Base-by-base conservation (phyloP, 2,888 invertebrate genomes). In the Eilema griseolum region DNA sequence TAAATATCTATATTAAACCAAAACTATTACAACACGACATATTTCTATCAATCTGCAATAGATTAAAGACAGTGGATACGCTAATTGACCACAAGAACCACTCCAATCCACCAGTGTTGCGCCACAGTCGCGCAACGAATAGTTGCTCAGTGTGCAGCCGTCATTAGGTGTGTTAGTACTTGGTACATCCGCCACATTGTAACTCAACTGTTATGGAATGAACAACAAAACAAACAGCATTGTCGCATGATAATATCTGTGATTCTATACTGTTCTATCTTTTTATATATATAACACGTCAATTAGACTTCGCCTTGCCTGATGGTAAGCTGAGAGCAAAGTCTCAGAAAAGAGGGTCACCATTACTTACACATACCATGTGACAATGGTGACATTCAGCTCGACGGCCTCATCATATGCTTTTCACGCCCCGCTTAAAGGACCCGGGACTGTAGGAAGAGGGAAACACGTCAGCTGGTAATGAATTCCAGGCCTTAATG, bases 171-270 rank as follows among this genome's bases (percentile, higher is more conserved):
- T 56, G 61, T 76, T 76, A 76, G 67, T 74, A 71, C 66, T 67
- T 70, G 71, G 68, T 73, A 65, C 57, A 57, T 69, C 68, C 66
- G 61, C 63, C 20, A 56, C 56, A 69, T 52, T 61, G 20, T 66
- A 66, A 71, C n/a, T 71, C 71, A 72, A 73, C 66, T 63, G 67
- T 66, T 64, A 77, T 75, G 79, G 79, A 79, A 79, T 79, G 80
- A 75, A 79, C 70, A 64, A 75, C 23, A 67, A 72, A 74, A 72
- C 23, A 78, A 64, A 61, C 67, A 66, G 31, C 3, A 56, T 56
- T 62, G 61, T 16, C 3, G 16, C 20, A 56, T 52, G 56, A 56
- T 12, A 62, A 61, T 56, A 61, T 62, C 52, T 61, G 61, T 67
- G 33, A 41, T 31, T 59, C n/a, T 31, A 8, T 10, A 1, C 1